Evolutionary conservation across 2,888 invertebrate genomes (phyloP).

Genomic region (Pollenia angustigena): DNA sequence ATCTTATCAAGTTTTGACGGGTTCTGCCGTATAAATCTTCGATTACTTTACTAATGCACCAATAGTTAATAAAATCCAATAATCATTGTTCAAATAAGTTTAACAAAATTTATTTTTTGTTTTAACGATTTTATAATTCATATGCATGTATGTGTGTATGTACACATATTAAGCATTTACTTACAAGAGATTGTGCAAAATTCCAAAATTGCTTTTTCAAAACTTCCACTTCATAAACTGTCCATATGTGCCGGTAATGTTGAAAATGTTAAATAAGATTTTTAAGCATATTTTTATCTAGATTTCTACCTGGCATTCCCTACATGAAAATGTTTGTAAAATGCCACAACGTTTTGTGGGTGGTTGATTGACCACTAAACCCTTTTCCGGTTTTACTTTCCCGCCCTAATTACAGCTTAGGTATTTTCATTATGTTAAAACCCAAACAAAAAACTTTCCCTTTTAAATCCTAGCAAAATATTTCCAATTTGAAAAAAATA

Average conservation of each 20-base stretch:
- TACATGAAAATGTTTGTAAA: slow-evolving; percentile 27
- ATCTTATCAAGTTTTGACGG: slow-evolving; percentile 58
- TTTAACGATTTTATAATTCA: not conserved
- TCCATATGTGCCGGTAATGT: slow-evolving; percentile 51
- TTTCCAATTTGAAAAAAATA: slow-evolving; percentile 29
- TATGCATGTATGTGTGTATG: not conserved
- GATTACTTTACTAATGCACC: slow-evolving; percentile 31
- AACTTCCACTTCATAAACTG: slow-evolving; percentile 12
- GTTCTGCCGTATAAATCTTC: slow-evolving; percentile 38
- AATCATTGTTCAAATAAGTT: slow-evolving; percentile 40
- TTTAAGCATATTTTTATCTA: not conserved
- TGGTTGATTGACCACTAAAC: slow-evolving; percentile 72
- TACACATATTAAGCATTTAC: not conserved
- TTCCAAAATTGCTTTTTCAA: slow-evolving; percentile 34
- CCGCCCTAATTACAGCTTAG: slow-evolving; percentile 79
- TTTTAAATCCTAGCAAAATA: slow-evolving; percentile 64
- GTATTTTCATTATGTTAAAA: slow-evolving; percentile 81
- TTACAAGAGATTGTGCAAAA: slow-evolving; percentile 36
- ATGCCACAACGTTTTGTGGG: slow-evolving; percentile 27
- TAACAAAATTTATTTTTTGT: not conserved
- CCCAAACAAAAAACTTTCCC: slow-evolving; percentile 78
- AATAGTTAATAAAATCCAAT: slow-evolving; percentile 47
- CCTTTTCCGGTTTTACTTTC: slow-evolving; percentile 77
- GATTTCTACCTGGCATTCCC: slow-evolving; percentile 38
- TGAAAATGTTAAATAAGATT: slow-evolving; percentile 41